Evolutionary conservation across 1,140 invertebrate genomes (phyloP), one percentile per base, ranked within the genome.

Genomic region (Mya arenaria): DNA sequence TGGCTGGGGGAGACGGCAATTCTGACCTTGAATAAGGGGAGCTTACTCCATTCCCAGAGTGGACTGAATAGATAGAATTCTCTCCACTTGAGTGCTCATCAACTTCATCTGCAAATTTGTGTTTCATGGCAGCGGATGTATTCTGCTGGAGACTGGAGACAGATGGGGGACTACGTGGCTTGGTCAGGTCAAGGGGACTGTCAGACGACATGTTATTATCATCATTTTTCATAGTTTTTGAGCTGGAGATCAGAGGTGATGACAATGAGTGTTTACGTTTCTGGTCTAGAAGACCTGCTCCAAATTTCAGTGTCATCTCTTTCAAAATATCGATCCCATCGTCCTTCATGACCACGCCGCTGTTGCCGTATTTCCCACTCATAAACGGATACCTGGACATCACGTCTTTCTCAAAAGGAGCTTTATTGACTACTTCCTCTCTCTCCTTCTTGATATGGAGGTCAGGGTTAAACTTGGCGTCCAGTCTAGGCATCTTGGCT

Each of bases 171-270:
- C 30, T 25, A 4, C 86, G 87, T 6, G 88, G 89, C 68, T 90
- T 90, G 15, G 89, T 87, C 23, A 90, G 85, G 55, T 89, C 89
- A 15, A 90, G 84, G 19, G 90, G 89, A 15, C 73, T 84, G 55
- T 90, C 88, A 44, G 81, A n/a, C n/a, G n/a, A n/a, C n/a, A n/a
- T n/a, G n/a, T n/a, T n/a, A n/a, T n/a, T n/a, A n/a, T n/a, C n/a
- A n/a, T n/a, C n/a, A n/a, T n/a, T n/a, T n/a, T n/a, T n/a, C n/a
- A n/a, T n/a, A n/a, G n/a, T n/a, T n/a, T n/a, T n/a, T n/a, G 48
- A 52, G 2, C 48, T 52, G 52, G 56, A 37, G 8, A 34, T 28
- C 25, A 56, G 39, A 44, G 37, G 25, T 13, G 68, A 23, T 15
- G 58, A 15, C 17, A 30, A 30, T 34, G 15, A 52, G 23, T 10